Percentiles rank a stretch among this genome's conserved stretches.
phyloP scores from a whole-genome alignment of 2,888 invertebrate species.

The Polymixis lichenea region DNA sequence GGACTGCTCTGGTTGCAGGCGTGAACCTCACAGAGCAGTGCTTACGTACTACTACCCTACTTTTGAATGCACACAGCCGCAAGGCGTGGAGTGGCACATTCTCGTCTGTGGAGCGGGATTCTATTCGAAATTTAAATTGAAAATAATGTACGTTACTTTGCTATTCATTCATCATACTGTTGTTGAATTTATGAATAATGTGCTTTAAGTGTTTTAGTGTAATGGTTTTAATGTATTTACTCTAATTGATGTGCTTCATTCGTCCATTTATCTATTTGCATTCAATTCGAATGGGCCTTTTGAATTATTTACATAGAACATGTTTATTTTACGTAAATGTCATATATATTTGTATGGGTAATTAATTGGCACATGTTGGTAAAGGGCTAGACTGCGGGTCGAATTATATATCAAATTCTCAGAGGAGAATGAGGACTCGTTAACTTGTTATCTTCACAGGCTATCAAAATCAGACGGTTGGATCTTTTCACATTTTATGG shows the following conservation, averaged over 20 bases:
- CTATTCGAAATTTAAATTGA: slow-evolving; percentile 56
- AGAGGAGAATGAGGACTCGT: neutral
- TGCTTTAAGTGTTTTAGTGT: slow-evolving; percentile 9
- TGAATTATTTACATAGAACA: neutral
- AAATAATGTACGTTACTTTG: slow-evolving; percentile 52
- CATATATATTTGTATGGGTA: neutral
- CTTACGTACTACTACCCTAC: slow-evolving; percentile 46
- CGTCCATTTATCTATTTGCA: neutral
- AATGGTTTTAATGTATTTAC: neutral
- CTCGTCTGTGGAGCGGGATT: slow-evolving; percentile 31
- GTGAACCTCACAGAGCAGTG: slow-evolving; percentile 46
- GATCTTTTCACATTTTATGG: too few relatives aligned
- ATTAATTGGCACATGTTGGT: neutral
- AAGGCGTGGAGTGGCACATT: slow-evolving; percentile 41
- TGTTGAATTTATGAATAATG: slow-evolving; percentile 29
- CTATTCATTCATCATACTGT: slow-evolving; percentile 45
- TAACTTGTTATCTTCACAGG: neutral
- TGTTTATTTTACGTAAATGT: too few relatives aligned
- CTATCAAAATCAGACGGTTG: neutral
- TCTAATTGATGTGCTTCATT: neutral
- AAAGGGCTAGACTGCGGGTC: neutral
- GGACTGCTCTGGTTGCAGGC: slow-evolving; percentile 28
- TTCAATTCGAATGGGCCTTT: neutral
- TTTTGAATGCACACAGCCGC: slow-evolving; percentile 49
- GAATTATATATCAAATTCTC: neutral